These are phyloP conservation scores for Musca vetustissima DNA, from an alignment of 1,140 invertebrate species.

Conservation along the genomic window DNA sequence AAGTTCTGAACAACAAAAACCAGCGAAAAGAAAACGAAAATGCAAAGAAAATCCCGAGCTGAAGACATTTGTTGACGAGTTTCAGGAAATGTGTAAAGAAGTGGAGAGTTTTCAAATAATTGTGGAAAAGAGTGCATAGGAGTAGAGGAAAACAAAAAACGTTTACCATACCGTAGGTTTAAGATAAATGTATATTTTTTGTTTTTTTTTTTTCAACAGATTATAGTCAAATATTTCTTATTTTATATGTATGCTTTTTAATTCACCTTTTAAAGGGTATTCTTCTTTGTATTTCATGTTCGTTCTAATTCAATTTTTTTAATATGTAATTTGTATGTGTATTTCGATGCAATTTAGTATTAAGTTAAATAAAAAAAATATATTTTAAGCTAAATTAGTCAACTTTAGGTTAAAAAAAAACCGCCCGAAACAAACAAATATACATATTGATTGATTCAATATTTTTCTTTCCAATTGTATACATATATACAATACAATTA, in stretches of 20 bases:
- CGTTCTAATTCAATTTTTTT: not conserved
- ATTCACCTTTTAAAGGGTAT: not conserved
- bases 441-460: slow-evolving; percentile 23
- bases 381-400: no score
- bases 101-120: slow-evolving; percentile 43
- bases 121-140: slow-evolving; percentile 34
- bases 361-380: no score
- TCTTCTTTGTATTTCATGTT: not conserved
- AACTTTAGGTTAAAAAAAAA: no score
- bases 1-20: slow-evolving; percentile 23
- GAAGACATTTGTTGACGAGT: slow-evolving; percentile 39
- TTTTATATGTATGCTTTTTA: not conserved
- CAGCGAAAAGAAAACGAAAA: slow-evolving; percentile 30
- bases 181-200: no score
- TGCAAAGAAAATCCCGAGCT: slow-evolving; percentile 32
- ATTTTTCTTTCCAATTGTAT: not conserved
- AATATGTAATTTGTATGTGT: not conserved
- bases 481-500: no score
- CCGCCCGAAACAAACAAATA: not conserved
- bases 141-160: no score
- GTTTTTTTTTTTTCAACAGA: no score
- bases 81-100: slow-evolving; percentile 45
- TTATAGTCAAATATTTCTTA: no score
- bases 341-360: slow-evolving; percentile 1
- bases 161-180: no score